Conservation (phyloP, 2,888 invertebrate genomes). For the Griposia aprilina region DNA sequence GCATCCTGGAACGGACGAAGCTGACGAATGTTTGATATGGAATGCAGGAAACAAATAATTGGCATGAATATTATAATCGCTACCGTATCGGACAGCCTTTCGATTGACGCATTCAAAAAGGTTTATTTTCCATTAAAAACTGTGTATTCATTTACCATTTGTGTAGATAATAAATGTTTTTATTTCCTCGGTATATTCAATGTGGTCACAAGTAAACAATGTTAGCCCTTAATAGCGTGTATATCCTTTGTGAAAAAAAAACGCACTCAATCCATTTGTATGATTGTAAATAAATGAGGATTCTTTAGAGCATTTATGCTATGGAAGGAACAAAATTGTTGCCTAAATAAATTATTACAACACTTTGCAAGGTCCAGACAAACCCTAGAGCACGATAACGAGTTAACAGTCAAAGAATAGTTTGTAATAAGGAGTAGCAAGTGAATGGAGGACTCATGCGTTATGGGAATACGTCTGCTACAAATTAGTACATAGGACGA, state of each 20-base stretch:
- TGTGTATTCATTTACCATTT: conserved; percentile 31
- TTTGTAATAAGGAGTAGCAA: neutral
- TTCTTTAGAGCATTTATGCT: conserved; percentile 31
- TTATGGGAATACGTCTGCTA: neutral
- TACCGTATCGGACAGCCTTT: conserved; percentile 39
- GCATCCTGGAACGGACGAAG: too few species aligned
- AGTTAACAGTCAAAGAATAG: neutral
- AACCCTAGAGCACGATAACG: neutral
- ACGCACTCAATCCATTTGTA: conserved; percentile 40
- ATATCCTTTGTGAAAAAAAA: conserved; percentile 30
- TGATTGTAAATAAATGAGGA: conserved; percentile 21
- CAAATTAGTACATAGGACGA: neutral
- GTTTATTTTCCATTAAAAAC: conserved; percentile 1
- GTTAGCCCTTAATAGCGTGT: conserved; percentile 34
- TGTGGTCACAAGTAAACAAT: conserved; percentile 4
- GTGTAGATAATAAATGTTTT: conserved; percentile 46
- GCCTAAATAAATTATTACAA: too few species aligned
- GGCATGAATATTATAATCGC: conserved; percentile 14
- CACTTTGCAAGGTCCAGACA: conserved; percentile 3
- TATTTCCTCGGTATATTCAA: conserved; percentile 32
- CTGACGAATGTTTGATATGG: too few species aligned
- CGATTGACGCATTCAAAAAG: conserved; percentile 17
- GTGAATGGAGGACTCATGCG: conserved; percentile 10
- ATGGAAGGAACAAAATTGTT: too few species aligned
- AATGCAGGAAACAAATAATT: neutral